Percentiles rank a stretch among this genome's conserved stretches.
These are phyloP conservation scores for Dicyrtomina minuta DNA, from an alignment of 2,888 invertebrate species.

Conservation along the genomic window DNA sequence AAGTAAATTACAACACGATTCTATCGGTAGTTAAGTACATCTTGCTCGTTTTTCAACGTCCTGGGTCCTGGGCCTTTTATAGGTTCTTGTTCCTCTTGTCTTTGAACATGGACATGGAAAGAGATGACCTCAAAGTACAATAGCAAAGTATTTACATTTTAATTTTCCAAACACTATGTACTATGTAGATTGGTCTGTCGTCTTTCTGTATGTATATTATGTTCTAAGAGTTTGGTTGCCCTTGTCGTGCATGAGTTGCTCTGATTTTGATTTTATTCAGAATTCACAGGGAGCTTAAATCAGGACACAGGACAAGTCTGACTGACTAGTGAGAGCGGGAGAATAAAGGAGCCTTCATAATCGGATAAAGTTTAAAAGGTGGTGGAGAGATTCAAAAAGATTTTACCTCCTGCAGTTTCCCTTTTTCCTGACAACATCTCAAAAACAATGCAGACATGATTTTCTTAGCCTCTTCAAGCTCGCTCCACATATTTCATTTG, in stretches of 20 bases:
- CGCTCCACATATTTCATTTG: too few relatives aligned
- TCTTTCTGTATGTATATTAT: not conserved
- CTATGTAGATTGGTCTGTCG: too few relatives aligned
- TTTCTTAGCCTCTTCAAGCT: slow-evolving; percentile 1
- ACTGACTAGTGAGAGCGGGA: slow-evolving; percentile 1
- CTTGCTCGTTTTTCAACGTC: too few relatives aligned
- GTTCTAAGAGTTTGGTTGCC: too few relatives aligned
- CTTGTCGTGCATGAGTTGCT: slow-evolving; percentile 20
- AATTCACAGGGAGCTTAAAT: slow-evolving; percentile 19
- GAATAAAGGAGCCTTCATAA: slow-evolving; percentile 29
- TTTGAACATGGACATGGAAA: too few relatives aligned
- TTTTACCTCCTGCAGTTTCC: slow-evolving; percentile 18
- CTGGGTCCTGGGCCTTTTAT: too few relatives aligned
- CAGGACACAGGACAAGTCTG: not conserved
- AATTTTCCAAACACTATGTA: too few relatives aligned
- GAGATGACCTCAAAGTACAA: too few relatives aligned
- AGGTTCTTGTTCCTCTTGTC: too few relatives aligned
- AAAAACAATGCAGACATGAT: slow-evolving; percentile 23
- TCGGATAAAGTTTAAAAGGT: slow-evolving; percentile 29
- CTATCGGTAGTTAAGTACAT: too few relatives aligned
- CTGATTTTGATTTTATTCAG: slow-evolving; percentile 2
- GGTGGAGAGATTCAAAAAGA: slow-evolving; percentile 15
- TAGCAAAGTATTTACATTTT: too few relatives aligned
- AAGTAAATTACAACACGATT: too few relatives aligned
- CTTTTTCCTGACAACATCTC: slow-evolving; percentile 2